Evolutionary conservation across 2,113 vertebrate species (phyloP).

Genomic region (Tachysurus fulvidraco): DNA sequence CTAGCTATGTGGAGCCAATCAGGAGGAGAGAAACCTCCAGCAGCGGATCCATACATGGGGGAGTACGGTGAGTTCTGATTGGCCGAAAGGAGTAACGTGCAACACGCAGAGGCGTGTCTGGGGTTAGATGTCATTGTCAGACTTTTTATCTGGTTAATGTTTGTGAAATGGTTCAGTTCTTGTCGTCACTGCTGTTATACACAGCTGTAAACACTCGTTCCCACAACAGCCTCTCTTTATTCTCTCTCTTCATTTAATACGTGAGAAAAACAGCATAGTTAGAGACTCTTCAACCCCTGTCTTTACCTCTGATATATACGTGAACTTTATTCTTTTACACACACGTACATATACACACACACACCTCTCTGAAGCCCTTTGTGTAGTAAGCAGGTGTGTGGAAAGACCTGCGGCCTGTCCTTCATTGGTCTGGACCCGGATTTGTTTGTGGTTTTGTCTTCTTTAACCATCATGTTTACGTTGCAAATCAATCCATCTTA

Average conservation of each 20-base stretch:
- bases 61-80: constrained; percentile 4
- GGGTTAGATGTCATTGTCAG: too few species aligned
- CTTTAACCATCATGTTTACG: neutral
- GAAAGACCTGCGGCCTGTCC: neutral
- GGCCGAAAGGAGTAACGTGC: neutral
- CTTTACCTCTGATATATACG: neutral
- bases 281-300: too few species aligned
- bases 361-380: neutral
- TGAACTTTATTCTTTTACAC: neutral
- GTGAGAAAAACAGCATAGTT: too few species aligned
- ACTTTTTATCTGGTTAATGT: too few species aligned
- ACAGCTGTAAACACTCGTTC: too few species aligned
- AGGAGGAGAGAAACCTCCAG: constrained; percentile 74
- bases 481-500: neutral
- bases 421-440: neutral
- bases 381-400: neutral
- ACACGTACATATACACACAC: neutral
- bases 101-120: neutral
- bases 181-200: too few species aligned
- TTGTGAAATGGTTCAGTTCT: too few species aligned
- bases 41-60: constrained; percentile 62
- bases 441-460: neutral
- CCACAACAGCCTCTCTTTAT: neutral
- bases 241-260: too few species aligned
- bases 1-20: constrained; percentile 83